phyloP scores from a whole-genome alignment of 2,113 vertebrate genomes.

The Aleadryas rufinucha region DNA sequence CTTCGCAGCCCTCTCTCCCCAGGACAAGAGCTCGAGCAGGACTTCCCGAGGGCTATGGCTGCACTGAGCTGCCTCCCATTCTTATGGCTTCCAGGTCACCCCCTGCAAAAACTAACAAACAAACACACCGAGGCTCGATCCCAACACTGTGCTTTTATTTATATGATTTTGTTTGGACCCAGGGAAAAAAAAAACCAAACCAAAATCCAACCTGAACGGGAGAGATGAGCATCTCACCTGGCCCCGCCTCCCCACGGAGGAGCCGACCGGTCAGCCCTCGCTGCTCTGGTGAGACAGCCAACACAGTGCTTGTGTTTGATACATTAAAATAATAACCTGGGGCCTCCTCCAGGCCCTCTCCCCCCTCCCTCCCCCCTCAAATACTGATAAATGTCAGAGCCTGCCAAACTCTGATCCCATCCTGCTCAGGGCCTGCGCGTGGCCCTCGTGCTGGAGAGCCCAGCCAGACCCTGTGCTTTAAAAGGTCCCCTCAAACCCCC shows the following conservation, averaged over 20 bases:
- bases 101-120: not conserved
- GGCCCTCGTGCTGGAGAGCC: not conserved
- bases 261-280: not conserved
- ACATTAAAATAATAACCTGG: not conserved
- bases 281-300: not conserved
- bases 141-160: constrained; percentile 33
- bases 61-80: not conserved
- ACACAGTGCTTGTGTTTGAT: not conserved
- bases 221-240: not conserved
- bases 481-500: not conserved
- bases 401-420: constrained; percentile 27
- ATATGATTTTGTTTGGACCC: not conserved
- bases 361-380: not conserved
- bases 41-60: not conserved
- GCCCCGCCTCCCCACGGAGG: not conserved
- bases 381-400: constrained; percentile 28
- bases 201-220: not conserved
- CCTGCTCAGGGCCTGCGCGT: not conserved
- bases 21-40: not conserved
- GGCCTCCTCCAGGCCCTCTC: not conserved
- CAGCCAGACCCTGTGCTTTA: not conserved
- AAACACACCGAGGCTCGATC: not conserved
- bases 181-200: not conserved
- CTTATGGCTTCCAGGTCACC: not conserved
- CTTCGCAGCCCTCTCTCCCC: not conserved